phyloP scores from a whole-genome alignment of 2,113 vertebrate genomes.

The Clarias batrachus region DNA sequence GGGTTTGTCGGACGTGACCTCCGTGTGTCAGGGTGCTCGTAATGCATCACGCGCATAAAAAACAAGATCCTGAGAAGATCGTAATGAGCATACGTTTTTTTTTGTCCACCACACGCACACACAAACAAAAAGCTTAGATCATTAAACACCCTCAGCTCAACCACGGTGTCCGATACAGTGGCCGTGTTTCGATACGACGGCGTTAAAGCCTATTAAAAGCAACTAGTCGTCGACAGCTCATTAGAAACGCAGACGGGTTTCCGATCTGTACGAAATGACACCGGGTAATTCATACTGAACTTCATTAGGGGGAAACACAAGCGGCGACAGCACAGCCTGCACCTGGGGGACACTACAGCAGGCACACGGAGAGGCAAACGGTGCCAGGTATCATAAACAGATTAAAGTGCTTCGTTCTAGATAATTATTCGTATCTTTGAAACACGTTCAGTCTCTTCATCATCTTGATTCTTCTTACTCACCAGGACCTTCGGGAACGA shows the following conservation, averaged over 20 bases:
- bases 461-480: neutral
- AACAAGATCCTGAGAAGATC: neutral
- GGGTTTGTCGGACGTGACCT: slow-evolving; percentile 19
- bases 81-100: slow-evolving; percentile 16
- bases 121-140: slow-evolving; percentile 42
- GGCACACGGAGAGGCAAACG: neutral
- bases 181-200: slow-evolving; percentile 29
- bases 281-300: slow-evolving; percentile 42
- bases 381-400: neutral
- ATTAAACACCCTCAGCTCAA: slow-evolving; percentile 49
- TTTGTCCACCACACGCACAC: neutral
- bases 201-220: slow-evolving; percentile 54
- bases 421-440: neutral
- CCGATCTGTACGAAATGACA: slow-evolving; percentile 35
- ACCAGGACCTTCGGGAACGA: slow-evolving; percentile 11
- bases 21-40: neutral
- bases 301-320: slow-evolving; percentile 45
- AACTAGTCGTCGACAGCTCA: slow-evolving; percentile 48
- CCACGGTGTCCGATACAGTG: slow-evolving; percentile 30
- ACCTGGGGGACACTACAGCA: neutral
- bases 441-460: neutral
- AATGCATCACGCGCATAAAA: slow-evolving; percentile 3
- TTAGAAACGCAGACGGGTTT: slow-evolving; percentile 44
- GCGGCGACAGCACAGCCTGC: slow-evolving; percentile 11
- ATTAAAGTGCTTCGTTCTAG: neutral